Base-by-base conservation (phyloP, 2,888 invertebrate genomes). In the Papilio protenor region DNA sequence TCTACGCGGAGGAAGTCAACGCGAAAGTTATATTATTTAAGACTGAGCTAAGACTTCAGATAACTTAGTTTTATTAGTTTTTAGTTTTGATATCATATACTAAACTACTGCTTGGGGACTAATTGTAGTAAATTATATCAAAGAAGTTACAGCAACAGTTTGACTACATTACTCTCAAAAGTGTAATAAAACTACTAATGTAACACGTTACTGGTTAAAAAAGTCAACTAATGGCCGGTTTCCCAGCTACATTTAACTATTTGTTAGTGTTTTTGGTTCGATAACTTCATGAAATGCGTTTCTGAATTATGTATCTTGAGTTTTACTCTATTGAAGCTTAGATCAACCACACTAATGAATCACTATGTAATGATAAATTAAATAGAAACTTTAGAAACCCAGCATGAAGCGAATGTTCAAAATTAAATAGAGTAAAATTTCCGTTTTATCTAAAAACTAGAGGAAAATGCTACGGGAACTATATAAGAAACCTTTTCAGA, bases 401-500 rank as follows among this genome's bases (percentile, higher is more conserved):
- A 27, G 27, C 27, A 27, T 27, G 2, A 27, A 33, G 3, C 14
- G n/a, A 3, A 55, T 18, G n/a, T 55, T 55, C 2, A 55, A 55
- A n/a, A 10, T 55, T 21, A 27, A 59, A 14, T 27, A 33, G 23
- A 59, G 57, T 21, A 59, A 59, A 23, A 23, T 27, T 61, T n/a
- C 33, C 40, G 40, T 66, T 66, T 66, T 40, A n/a, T 40, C 11
- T 66, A 8, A 64, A 18, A n/a, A 66, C 66, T 40, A 66, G 40
- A 14, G 18, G 16, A n/a, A 66, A 66, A 40, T n/a, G 40, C 66
- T 4, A 40, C 66, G 66, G 66, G n/a, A 40, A 40, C 66, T 66
- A 33, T 66, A 66, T 12, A 66, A 18, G 66, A 18, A 66, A 66
- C 66, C 66, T 66, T 66, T 66, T 40, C n/a, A 66, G 66, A 40